Evolutionary conservation across 2,888 invertebrate species (phyloP).

Genomic region (Cephonodes hylas): DNA sequence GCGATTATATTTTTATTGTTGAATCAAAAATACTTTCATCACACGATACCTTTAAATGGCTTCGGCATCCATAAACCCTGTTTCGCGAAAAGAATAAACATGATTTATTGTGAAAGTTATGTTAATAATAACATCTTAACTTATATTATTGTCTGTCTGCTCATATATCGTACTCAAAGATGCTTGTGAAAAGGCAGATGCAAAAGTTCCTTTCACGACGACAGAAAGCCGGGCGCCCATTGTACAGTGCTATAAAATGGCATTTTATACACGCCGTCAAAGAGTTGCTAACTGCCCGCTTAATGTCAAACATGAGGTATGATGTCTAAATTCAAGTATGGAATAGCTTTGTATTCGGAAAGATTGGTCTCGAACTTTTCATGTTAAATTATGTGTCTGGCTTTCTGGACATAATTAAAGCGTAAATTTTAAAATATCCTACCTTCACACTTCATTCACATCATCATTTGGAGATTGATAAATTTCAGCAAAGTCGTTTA

Average conservation of each 20-base stretch:
- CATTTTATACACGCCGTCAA: conserved; percentile 7
- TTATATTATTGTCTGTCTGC: conserved; percentile 32
- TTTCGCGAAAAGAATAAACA: conserved; percentile 58
- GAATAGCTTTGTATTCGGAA: background rate
- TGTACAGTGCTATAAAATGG: conserved; percentile 4
- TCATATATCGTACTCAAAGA: conserved; percentile 13
- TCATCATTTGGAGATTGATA: background rate
- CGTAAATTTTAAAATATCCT: background rate
- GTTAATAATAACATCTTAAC: conserved; percentile 51
- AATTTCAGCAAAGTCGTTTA: background rate
- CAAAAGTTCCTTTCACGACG: conserved; percentile 1
- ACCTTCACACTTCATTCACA: background rate
- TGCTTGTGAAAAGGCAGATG: conserved; percentile 11
- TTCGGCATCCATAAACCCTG: conserved; percentile 57
- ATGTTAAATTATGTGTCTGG: background rate
- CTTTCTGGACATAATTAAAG: background rate
- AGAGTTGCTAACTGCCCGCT: conserved; percentile 9
- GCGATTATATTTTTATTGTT: conserved; percentile 35
- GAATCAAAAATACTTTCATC: conserved; percentile 41
- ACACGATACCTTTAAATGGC: conserved; percentile 50
- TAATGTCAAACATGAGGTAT: background rate
- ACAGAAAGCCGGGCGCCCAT: conserved; percentile 1
- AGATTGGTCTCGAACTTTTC: background rate
- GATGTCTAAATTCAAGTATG: background rate
- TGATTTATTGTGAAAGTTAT: conserved; percentile 62